Conservation (phyloP, 2,797 vertebrate genomes). For the Brachyalestes nurse region DNA sequence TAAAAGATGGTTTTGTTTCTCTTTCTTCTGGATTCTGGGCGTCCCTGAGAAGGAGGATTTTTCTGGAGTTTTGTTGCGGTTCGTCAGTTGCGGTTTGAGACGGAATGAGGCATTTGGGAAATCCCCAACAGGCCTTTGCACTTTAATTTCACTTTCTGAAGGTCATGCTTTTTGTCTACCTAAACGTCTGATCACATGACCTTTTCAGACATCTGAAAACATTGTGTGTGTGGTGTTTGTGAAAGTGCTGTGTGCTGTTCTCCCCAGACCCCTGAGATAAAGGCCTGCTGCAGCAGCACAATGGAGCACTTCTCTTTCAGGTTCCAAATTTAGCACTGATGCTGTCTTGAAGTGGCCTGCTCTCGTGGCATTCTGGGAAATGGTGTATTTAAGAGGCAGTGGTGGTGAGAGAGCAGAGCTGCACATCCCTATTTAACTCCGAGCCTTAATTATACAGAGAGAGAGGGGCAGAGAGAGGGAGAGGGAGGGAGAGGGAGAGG, state of each 20-base stretch:
- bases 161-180: neutral
- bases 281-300: constrained; percentile 5
- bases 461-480: constrained; percentile 48
- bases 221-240: neutral
- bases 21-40: constrained; percentile 36
- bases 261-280: neutral
- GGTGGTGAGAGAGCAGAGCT: constrained; percentile 40
- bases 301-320: neutral
- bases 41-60: constrained; percentile 33
- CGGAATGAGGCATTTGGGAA: constrained; percentile 14
- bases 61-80: constrained; percentile 31
- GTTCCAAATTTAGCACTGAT: constrained; percentile 23
- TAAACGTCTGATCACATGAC: neutral
- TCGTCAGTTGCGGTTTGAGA: constrained; percentile 26
- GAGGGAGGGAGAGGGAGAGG: too few relatives aligned
- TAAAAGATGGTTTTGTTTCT: too few relatives aligned
- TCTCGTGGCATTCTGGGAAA: constrained; percentile 44
- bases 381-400: constrained; percentile 46
- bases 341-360: constrained; percentile 31
- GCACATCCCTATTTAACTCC: constrained; percentile 43
- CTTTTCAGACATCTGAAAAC: neutral
- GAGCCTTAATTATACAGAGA: constrained; percentile 59
- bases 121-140: constrained; percentile 4
- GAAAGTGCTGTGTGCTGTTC: too few relatives aligned
- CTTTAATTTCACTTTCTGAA: constrained; percentile 29